Conservation (phyloP, 1,140 invertebrate species). For the Pantala flavescens region DNA sequence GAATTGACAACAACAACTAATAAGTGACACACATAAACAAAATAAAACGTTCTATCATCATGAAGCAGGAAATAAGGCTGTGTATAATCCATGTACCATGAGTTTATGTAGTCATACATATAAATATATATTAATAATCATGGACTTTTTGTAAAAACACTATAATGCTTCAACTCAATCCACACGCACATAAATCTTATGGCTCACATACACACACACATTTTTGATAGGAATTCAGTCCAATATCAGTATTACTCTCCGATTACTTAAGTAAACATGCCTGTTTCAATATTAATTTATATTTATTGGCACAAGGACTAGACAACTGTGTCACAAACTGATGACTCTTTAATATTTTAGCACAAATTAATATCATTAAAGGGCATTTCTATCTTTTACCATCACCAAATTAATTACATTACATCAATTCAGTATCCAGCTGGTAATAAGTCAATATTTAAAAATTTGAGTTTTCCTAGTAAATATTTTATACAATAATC, state of each 20-base stretch:
- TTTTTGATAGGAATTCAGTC: not conserved
- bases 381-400: not conserved
- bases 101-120: too few relatives aligned
- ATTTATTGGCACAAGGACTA: conserved; percentile 1
- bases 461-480: not conserved
- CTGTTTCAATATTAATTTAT: not conserved
- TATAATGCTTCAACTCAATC: too few relatives aligned
- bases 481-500: not conserved
- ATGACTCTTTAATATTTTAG: not conserved
- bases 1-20: not conserved
- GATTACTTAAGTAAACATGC: not conserved
- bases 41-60: not conserved
- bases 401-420: not conserved
- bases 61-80: not conserved
- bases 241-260: not conserved
- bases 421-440: not conserved
- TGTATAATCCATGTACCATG: not conserved
- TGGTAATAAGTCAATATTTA: not conserved
- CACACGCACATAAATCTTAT: too few relatives aligned
- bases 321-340: not conserved
- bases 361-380: not conserved
- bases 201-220: too few relatives aligned
- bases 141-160: too few relatives aligned
- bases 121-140: too few relatives aligned
- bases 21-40: not conserved